A percentile compares a stretch with the other conserved stretches of the same genome.
Evolutionary conservation across 2,113 vertebrate species (phyloP).

Genomic region (Octodon degus): DNA sequence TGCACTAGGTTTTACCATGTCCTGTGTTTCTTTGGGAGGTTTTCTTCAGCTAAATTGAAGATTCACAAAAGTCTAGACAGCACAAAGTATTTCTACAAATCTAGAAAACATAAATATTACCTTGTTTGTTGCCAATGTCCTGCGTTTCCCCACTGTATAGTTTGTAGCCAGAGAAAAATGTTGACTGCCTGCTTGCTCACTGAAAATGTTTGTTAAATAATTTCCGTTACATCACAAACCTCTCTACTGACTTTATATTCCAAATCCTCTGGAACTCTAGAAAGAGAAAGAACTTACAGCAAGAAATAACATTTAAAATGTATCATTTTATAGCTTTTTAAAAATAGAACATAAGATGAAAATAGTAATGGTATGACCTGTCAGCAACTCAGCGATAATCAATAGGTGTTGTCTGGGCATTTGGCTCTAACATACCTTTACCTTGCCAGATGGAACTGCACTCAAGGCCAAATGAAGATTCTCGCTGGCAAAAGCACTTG

Average conservation of each 20-base stretch:
- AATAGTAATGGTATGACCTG: not conserved
- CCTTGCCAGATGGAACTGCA: not conserved
- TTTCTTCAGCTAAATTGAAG: slow-evolving; percentile 19
- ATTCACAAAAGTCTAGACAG: not conserved
- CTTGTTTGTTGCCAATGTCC: not conserved
- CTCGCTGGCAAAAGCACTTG: not conserved
- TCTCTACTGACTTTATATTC: not conserved
- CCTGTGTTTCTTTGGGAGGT: not conserved
- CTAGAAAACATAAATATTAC: not conserved
- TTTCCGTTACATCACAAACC: not conserved
- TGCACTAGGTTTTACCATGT: not conserved
- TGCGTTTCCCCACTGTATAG: not conserved
- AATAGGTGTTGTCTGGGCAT: not conserved
- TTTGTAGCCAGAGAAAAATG: not conserved
- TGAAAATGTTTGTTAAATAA: not conserved
- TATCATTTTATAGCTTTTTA: not conserved
- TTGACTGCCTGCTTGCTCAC: not conserved
- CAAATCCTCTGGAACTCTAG: not conserved
- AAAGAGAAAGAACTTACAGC: not conserved
- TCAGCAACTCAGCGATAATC: not conserved
- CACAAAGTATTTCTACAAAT: not conserved
- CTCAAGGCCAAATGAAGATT: not conserved
- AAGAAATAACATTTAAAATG: not conserved
- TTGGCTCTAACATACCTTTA: not conserved
- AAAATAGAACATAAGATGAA: not conserved